Percentiles rank a stretch among this genome's conserved stretches.
Evolutionary conservation across 2,113 vertebrate genomes (phyloP).

Genomic region (Ceyx melanurus): DNA sequence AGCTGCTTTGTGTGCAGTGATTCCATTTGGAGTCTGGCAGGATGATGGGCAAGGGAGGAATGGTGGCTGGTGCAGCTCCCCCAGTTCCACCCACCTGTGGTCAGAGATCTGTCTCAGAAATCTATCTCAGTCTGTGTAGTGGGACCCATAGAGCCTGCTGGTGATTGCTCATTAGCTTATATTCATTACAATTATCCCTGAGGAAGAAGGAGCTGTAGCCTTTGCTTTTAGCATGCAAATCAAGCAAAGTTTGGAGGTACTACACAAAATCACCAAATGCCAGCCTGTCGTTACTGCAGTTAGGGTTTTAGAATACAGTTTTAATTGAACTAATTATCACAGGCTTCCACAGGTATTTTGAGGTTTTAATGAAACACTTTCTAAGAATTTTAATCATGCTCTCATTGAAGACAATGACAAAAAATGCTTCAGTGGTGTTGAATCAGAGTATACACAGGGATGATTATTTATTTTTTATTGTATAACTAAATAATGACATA

Average conservation of each 20-base stretch:
- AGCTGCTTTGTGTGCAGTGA: fast-evolving
- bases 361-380: not conserved
- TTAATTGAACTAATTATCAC: constrained; percentile 48
- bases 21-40: not conserved
- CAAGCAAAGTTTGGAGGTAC: not conserved
- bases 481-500: not conserved
- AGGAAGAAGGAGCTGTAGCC: not conserved
- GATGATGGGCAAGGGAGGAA: not conserved
- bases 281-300: not conserved
- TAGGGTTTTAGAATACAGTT: not conserved
- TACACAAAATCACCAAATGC: not conserved
- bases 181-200: not conserved
- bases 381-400: constrained; percentile 19
- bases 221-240: constrained; percentile 24
- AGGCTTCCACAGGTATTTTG: constrained; percentile 39
- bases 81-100: fast-evolving
- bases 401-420: not conserved
- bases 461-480: not conserved
- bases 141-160: not conserved
- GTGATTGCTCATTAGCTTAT: constrained; percentile 26
- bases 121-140: not conserved
- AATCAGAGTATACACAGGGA: not conserved
- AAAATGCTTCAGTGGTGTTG: not conserved
- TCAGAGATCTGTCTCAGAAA: not conserved
- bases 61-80: not conserved